Evolutionary conservation across 2,888 invertebrate species (phyloP).

Genomic region (Oscheius sp.): DNA sequence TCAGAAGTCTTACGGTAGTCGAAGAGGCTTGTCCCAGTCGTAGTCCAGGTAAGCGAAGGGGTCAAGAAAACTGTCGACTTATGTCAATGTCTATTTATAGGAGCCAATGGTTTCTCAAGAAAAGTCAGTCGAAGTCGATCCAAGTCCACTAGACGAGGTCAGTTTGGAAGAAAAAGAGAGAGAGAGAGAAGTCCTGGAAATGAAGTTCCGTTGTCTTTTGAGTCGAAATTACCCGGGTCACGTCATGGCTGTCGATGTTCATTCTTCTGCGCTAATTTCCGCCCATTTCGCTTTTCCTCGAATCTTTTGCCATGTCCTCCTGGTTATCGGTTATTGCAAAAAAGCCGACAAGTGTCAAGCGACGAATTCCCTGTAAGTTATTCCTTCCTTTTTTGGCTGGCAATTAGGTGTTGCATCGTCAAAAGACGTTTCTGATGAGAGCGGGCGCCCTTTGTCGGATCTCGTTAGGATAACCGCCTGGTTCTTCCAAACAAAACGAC

Average conservation of each 20-base stretch:
- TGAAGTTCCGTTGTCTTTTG: slow-evolving; percentile 14
- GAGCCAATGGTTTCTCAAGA: slow-evolving; percentile 45
- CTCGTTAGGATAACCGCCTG: slow-evolving; percentile 4
- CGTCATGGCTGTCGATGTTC: slow-evolving; percentile 22
- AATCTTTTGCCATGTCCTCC: slow-evolving; percentile 11
- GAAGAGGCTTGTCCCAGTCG: slow-evolving; percentile 39
- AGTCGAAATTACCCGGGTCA: slow-evolving; percentile 13
- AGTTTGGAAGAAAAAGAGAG: neutral
- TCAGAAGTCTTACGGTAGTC: slow-evolving; percentile 48
- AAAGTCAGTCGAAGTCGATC: slow-evolving; percentile 51
- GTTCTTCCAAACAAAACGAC: too few relatives aligned
- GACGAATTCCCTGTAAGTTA: neutral
- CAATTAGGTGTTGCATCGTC: neutral
- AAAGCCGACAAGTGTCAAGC: neutral
- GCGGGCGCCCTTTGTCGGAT: neutral
- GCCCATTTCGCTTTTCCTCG: neutral
- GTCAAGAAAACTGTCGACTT: neutral
- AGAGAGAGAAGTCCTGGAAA: too few relatives aligned
- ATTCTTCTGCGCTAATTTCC: neutral
- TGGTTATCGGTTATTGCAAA: slow-evolving; percentile 24
- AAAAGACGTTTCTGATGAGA: neutral
- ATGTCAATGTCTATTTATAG: slow-evolving; percentile 35
- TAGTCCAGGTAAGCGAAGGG: slow-evolving; percentile 21
- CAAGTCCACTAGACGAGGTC: slow-evolving; percentile 54
- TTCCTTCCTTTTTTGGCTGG: neutral